Conservation (phyloP, 2,113 vertebrate species). For the Galbula dea region DNA sequence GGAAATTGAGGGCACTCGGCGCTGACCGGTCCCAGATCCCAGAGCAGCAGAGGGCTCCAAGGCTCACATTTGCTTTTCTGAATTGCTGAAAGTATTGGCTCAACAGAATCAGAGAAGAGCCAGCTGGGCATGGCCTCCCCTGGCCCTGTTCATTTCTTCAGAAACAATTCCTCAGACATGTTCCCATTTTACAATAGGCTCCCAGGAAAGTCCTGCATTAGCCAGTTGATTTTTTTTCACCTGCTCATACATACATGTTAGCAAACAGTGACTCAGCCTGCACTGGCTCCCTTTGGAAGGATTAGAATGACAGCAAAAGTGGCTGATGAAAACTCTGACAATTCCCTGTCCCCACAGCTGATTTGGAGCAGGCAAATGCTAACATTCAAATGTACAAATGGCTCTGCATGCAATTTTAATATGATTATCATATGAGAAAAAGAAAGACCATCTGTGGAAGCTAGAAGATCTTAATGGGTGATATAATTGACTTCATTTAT, state of each 20-base stretch:
- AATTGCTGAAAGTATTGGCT: not conserved
- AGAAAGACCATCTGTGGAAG: slow-evolving; percentile 56
- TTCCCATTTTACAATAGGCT: not conserved
- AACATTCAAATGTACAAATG: slow-evolving; percentile 54
- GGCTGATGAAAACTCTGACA: slow-evolving; percentile 27
- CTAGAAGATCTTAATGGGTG: slow-evolving; percentile 44
- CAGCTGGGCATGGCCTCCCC: not conserved
- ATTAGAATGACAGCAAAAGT: slow-evolving; percentile 25
- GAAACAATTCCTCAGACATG: not conserved
- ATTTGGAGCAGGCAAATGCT: not conserved
- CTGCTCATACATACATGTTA: not conserved
- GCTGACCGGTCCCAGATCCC: not conserved
- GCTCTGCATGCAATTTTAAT: slow-evolving; percentile 62
- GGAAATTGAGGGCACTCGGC: not conserved
- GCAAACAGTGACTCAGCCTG: not conserved
- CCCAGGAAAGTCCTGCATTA: not conserved
- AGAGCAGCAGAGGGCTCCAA: not conserved
- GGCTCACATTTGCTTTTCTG: not conserved
- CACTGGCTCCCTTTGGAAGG: slow-evolving; percentile 46
- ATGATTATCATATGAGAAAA: slow-evolving; percentile 53
- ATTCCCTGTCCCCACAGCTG: slow-evolving; percentile 7
- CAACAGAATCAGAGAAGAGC: not conserved
- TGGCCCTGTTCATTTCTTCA: not conserved
- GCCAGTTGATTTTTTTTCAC: not conserved
- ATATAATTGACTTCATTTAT: slow-evolving; percentile 66